Base-by-base conservation (phyloP, 1,140 invertebrate genomes). In the Parapsyche elsis region DNA sequence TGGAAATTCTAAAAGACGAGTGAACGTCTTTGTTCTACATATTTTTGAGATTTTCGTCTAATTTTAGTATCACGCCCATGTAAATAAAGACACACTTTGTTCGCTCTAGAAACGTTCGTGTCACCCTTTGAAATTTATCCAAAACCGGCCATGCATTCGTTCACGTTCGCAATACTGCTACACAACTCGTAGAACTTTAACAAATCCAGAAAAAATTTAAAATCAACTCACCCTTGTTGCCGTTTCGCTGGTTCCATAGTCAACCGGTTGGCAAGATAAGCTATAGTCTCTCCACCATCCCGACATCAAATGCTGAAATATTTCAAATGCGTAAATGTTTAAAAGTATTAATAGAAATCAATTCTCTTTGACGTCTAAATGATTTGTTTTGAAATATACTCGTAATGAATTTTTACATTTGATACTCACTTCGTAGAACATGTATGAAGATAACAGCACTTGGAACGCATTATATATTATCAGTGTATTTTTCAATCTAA, bases 391-490 rank as follows among this genome's bases (percentile, higher is more conserved):
- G 30, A 38, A 4, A 38, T 7, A 38, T 7, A 4, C 7, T 38
- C 7, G 7, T 38, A 38, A 38, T 38, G 30, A 38, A 38, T 7
- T 38, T 38, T 38, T 4, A 4, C 1, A 14, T 53, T 53, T 14
- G 10, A 53, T 53, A 83, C 88, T 92, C 87, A 97, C 96, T 92
- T 97, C 95, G 85, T 95, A 95, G 83, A 97, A 93, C 93, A 98
- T 96, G 84, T 94, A 95, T 0, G 92, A 85, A 71, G 95, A 97
- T 83, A 97, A 92, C 9, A 97, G 81, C 12, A 98, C 96, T 90
- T 98, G 95, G 61, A 92, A 92, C 16, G 95, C 94, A 84, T 99
- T 99, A 88, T 99, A 99, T 5, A 92, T 86, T n/a, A 98, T 91
- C 46, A 99, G 90, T 0, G 95, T 85, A 80, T 91, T 92, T 83